These are phyloP conservation scores for Caenorhabditis latens DNA, from an alignment of 1,140 invertebrate species.

Conservation along the genomic window DNA sequence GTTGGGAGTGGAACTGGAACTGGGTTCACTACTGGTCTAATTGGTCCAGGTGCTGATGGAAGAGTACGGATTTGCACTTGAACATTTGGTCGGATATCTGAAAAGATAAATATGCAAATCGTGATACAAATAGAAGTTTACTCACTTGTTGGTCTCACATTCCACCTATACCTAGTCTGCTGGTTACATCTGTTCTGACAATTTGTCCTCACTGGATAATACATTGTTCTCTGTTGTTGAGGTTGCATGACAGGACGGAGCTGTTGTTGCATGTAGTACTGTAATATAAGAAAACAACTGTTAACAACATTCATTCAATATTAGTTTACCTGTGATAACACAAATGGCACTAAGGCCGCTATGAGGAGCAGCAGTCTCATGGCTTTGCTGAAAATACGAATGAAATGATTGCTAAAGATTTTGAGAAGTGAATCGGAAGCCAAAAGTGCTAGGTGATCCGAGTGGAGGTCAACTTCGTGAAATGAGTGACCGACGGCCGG, in stretches of 20 bases:
- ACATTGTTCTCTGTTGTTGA: conserved; percentile 64
- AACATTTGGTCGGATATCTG: conserved; percentile 57
- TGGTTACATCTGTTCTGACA: conserved; percentile 70
- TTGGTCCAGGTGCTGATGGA: conserved; percentile 33
- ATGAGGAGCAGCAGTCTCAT: conserved; percentile 57
- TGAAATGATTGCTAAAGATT: not conserved
- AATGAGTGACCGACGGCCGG: conserved; percentile 52
- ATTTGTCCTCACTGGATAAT: conserved; percentile 72
- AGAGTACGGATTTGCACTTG: conserved; percentile 51
- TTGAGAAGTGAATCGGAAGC: not conserved
- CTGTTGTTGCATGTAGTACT: conserved; percentile 44
- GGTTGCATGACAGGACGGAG: conserved; percentile 42
- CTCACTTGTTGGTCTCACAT: conserved; percentile 68
- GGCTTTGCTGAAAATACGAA: conserved; percentile 17
- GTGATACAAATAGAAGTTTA: not conserved
- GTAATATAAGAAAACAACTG: conserved; percentile 1
- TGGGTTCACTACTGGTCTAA: conserved; percentile 47
- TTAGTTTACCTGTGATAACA: conserved; percentile 37
- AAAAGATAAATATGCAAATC: not conserved
- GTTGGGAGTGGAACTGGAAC: conserved; percentile 20
- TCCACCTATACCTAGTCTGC: conserved; percentile 72
- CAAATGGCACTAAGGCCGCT: conserved; percentile 46
- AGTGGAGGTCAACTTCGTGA: conserved; percentile 49
- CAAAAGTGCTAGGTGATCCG: conserved; percentile 30
- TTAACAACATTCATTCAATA: not conserved